phyloP scores from a whole-genome alignment of 35 echinoderm and acorn worm genomes.

The Holothuria glaberrima region DNA sequence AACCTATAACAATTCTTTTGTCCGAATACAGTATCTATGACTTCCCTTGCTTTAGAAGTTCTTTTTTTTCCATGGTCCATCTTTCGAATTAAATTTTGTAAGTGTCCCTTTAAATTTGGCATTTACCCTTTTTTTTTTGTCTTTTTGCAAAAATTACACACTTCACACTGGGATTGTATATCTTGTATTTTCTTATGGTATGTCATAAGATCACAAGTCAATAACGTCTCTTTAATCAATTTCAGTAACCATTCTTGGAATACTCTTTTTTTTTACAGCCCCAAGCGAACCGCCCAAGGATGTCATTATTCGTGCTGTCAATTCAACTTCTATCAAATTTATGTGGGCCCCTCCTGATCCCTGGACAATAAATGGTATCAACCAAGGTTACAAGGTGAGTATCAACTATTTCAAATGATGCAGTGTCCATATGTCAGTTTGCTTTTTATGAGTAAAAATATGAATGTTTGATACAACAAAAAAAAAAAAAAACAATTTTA shows the following conservation, averaged over 20 bases:
- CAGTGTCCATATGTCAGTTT: too few species aligned
- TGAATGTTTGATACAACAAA: too few species aligned
- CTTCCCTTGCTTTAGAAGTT: too few species aligned
- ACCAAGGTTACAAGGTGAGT: constrained; percentile 97
- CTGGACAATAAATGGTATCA: constrained; percentile 84
- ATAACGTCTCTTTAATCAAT: not conserved
- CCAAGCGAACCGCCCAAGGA: constrained; percentile 74
- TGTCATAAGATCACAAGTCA: not conserved
- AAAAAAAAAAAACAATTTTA: too few species aligned
- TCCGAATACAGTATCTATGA: too few species aligned
- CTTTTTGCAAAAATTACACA: too few species aligned
- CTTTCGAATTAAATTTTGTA: not conserved
- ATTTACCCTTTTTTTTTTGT: too few species aligned
- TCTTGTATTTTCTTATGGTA: not conserved
- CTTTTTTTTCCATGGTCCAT: too few species aligned
- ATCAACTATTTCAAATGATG: too few species aligned
- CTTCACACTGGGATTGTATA: not conserved
- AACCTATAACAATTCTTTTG: too few species aligned
- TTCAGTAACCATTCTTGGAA: too few species aligned
- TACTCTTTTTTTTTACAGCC: constrained; percentile 64
- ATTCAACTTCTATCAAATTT: constrained; percentile 80
- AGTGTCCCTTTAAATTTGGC: not conserved
- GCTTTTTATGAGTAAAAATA: too few species aligned
- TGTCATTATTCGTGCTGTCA: constrained; percentile 62
- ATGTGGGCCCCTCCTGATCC: constrained; percentile 68